Conservation (phyloP, 2,113 vertebrate species). For the Platysteira castanea region DNA sequence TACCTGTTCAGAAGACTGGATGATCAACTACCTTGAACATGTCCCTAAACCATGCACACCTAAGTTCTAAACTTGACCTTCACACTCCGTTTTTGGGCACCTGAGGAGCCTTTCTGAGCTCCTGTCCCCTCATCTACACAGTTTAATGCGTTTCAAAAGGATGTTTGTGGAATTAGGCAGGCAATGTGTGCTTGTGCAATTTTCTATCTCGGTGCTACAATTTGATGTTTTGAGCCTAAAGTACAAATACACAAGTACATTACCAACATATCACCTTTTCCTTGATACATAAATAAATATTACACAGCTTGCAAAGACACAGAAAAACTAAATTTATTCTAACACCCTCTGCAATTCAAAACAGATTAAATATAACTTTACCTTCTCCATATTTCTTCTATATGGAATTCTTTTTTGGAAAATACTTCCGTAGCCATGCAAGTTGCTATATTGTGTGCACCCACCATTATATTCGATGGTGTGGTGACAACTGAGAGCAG, state of each 20-base stretch:
- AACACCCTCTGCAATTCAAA: not conserved
- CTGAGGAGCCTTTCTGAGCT: not conserved
- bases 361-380: not conserved
- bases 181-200: not conserved
- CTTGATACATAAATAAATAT: not conserved
- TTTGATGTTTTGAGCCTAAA: not conserved
- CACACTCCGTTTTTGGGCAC: not conserved
- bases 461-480: not conserved
- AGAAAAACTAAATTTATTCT: not conserved
- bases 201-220: not conserved
- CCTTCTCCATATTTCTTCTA: not conserved
- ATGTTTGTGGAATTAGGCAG: not conserved
- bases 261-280: not conserved
- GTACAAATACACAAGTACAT: not conserved
- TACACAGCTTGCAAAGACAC: not conserved
- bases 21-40: not conserved
- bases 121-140: not conserved
- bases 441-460: not conserved
- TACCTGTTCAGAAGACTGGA: not conserved
- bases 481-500: slow-evolving; percentile 24
- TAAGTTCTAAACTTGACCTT: not conserved
- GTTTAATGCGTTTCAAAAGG: not conserved
- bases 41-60: not conserved
- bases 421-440: not conserved
- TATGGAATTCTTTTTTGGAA: not conserved